These are phyloP conservation scores for Meandrusa payeni DNA, from an alignment of 2,888 invertebrate genomes.

Conservation along the genomic window DNA sequence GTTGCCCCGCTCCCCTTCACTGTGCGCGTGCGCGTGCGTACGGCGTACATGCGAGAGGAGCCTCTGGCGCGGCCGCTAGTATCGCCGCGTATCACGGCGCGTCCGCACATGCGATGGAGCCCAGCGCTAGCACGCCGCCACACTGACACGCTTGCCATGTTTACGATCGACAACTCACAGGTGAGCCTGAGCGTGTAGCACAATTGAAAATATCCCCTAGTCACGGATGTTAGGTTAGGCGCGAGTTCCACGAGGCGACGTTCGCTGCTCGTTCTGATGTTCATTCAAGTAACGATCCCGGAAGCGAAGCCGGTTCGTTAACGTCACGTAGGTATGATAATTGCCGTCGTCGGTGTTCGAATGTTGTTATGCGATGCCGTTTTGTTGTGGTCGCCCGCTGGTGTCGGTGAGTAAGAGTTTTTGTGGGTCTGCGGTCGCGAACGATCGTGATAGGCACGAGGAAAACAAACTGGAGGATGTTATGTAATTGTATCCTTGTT, in stretches of 20 bases:
- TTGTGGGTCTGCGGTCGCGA: background rate
- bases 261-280: slow-evolving; percentile 57
- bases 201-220: slow-evolving; percentile 30
- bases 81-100: slow-evolving; percentile 67
- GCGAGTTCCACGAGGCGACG: slow-evolving; percentile 44
- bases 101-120: slow-evolving; percentile 52
- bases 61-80: slow-evolving; percentile 48
- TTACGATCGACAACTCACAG: slow-evolving; percentile 75
- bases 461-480: slow-evolving; percentile 10
- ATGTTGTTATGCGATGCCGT: slow-evolving; percentile 38
- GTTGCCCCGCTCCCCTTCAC: slow-evolving; percentile 77
- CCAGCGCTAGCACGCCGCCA: too few species aligned
- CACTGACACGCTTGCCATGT: slow-evolving; percentile 69
- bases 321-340: slow-evolving; percentile 73
- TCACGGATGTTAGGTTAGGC: slow-evolving; percentile 37
- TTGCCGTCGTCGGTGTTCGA: slow-evolving; percentile 60
- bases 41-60: slow-evolving; percentile 47
- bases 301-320: slow-evolving; percentile 75
- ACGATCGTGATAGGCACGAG: background rate
- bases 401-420: slow-evolving; percentile 15
- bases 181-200: slow-evolving; percentile 66
- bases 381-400: slow-evolving; percentile 3
- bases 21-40: slow-evolving; percentile 38
- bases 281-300: slow-evolving; percentile 75
- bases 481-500: slow-evolving; percentile 11